phyloP scores from a whole-genome alignment of 2,888 invertebrate species.

The Protophormia terraenovae region DNA sequence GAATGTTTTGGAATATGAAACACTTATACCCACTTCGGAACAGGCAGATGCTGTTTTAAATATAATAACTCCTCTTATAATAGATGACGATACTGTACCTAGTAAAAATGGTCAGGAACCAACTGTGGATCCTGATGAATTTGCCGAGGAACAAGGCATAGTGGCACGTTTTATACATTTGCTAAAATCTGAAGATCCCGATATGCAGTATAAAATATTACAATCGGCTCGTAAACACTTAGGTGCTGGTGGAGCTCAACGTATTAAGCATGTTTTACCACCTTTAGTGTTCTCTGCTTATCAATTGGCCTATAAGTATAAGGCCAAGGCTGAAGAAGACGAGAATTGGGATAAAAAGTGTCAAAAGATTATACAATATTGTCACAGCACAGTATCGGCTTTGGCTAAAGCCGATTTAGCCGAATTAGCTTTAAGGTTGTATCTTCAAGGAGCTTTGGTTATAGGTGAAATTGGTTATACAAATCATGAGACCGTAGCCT shows the following conservation, averaged over 20 bases:
- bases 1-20: slow-evolving; percentile 95
- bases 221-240: slow-evolving; percentile 94
- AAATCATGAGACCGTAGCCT: slow-evolving; percentile 97
- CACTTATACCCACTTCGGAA: slow-evolving; percentile 92
- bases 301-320: slow-evolving; percentile 92
- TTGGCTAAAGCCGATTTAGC: slow-evolving; percentile 97
- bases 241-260: slow-evolving; percentile 92
- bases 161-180: slow-evolving; percentile 92
- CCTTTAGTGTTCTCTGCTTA: slow-evolving; percentile 97
- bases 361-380: slow-evolving; percentile 98
- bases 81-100: slow-evolving; percentile 85
- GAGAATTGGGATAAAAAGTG: slow-evolving; percentile 99
- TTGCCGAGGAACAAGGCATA: slow-evolving; percentile 97
- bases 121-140: slow-evolving; percentile 91
- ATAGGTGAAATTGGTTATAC: slow-evolving; percentile 96
- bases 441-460: slow-evolving; percentile 96
- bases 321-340: slow-evolving; percentile 90
- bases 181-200: slow-evolving; percentile 89
- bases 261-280: slow-evolving; percentile 95
- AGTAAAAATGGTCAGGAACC: slow-evolving; percentile 80
- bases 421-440: slow-evolving; percentile 95
- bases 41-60: slow-evolving; percentile 90
- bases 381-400: slow-evolving; percentile 96
- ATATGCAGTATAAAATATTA: slow-evolving; percentile 95
- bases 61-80: slow-evolving; percentile 92